phyloP scores from a whole-genome alignment of 1,140 invertebrate species.

The Dendroctonus ponderosae region DNA sequence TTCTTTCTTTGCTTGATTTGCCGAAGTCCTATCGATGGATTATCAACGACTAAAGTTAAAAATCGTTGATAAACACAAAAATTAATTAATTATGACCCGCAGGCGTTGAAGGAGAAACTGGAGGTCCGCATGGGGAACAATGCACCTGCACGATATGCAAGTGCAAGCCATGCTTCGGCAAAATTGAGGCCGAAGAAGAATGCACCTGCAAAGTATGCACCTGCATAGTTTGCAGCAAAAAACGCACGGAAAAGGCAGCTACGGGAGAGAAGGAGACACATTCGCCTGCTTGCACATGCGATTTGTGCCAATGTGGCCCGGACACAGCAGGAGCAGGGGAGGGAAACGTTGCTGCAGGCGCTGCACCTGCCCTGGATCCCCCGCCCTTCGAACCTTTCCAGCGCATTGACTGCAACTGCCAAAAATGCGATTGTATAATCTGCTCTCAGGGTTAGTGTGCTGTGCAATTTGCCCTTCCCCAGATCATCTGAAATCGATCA shows the following conservation, averaged over 20 bases:
- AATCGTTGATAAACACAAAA: too few species aligned
- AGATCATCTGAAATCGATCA: background rate
- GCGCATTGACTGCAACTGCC: slow-evolving; percentile 25
- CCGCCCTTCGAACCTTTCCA: slow-evolving; percentile 28
- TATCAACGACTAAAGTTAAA: too few species aligned
- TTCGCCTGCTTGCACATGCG: background rate
- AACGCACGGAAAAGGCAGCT: slow-evolving; percentile 3
- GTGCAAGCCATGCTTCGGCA: slow-evolving; percentile 8
- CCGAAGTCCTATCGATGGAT: too few species aligned
- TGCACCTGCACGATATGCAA: background rate
- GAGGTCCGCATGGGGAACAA: too few species aligned
- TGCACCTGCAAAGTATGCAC: slow-evolving; percentile 18
- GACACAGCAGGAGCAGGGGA: slow-evolving; percentile 4
- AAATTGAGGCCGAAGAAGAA: background rate
- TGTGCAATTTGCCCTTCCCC: too few species aligned
- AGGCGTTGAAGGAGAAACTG: too few species aligned
- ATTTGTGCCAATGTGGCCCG: background rate
- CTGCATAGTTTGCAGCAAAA: slow-evolving; percentile 8
- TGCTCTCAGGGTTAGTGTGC: background rate
- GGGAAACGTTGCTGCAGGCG: background rate
- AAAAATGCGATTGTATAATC: slow-evolving; percentile 18
- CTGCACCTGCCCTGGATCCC: slow-evolving; percentile 5
- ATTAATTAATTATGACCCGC: too few species aligned
- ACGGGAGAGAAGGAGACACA: background rate
- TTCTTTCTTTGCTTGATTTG: too few species aligned